Base-by-base conservation (phyloP, 2,888 invertebrate genomes). In the Hololepta plana region DNA sequence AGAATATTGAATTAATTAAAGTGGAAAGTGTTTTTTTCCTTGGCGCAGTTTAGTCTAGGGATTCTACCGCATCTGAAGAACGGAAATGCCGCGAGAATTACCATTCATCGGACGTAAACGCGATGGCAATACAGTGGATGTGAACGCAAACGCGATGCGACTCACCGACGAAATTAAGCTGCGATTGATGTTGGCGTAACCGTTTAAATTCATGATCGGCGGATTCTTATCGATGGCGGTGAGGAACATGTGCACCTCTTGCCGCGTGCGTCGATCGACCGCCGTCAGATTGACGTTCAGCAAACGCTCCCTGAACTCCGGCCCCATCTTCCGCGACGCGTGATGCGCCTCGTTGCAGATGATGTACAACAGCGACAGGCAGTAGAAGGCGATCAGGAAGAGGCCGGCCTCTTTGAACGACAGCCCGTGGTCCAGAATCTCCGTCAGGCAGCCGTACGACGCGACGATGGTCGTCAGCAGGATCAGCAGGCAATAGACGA, bases 271-370 rank as follows among this genome's bases (percentile, higher is more conserved):
- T 20, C 60, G 55, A 46, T 74, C 72, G 4, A 75, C 64, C 1
- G 64, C 62, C 1, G 65, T 64, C 4, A 74, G 54, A 49, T 75
- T 74, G 1, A 74, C 67, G 42, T 70, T 72, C 2, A 76, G 50
- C 7, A 75, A 53, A 35, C 70, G 62, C 9, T 67, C 62, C 51
- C 71, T 67, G 44, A 55, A 55, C 29, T 50, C 50, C 1, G 47
- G 44, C 29, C 53, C 53, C 44, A 69, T 69, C 54, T 69, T 70
- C 24, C 62, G 55, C 2, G 71, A 67, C 29, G 72, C 66, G 43
- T 71, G 67, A 45, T 73, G 68, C 4, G 73, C 75, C 41, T 75
- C 75, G 43, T 76, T 76, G 46, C 75, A 75, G 35, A 76, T 74
- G 32, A 75, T 67, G 41, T 62, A 76, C 15, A 76, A 54, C 23